Percentiles rank a stretch among this genome's conserved stretches.
Evolutionary conservation across 2,888 invertebrate genomes (phyloP).

Genomic region (Cryptocephalus primarius): DNA sequence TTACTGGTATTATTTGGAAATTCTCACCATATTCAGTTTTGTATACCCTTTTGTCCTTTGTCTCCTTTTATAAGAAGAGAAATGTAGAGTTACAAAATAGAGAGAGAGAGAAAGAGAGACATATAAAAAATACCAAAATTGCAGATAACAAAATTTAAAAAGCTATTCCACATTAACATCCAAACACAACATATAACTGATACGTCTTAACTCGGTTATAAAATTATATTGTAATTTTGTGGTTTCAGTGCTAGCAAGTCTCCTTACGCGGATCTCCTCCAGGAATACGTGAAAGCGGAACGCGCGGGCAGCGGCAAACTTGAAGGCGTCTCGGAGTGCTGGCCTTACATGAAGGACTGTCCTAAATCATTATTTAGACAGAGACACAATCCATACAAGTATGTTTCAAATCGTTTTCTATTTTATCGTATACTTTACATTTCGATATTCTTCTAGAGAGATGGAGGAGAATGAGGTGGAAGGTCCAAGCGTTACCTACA

Average conservation of each 20-base stretch:
- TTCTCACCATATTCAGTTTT: too few species aligned
- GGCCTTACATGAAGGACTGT: slow-evolving; percentile 74
- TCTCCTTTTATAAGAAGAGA: too few species aligned
- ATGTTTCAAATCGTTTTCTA: slow-evolving; percentile 7
- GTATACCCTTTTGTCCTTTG: too few species aligned
- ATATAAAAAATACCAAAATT: too few species aligned
- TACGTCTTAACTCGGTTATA: too few species aligned
- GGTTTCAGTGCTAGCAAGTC: slow-evolving; percentile 65
- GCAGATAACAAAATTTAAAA: too few species aligned
- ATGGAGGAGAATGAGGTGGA: slow-evolving; percentile 18
- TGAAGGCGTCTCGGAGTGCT: slow-evolving; percentile 62
- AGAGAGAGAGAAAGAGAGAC: too few species aligned
- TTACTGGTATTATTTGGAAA: too few species aligned
- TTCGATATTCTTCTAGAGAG: slow-evolving; percentile 15
- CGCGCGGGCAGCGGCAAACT: slow-evolving; percentile 55
- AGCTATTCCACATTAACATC: too few species aligned
- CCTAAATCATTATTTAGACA: slow-evolving; percentile 65
- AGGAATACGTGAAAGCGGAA: slow-evolving; percentile 74
- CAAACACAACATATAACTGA: too few species aligned
- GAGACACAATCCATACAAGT: slow-evolving; percentile 45
- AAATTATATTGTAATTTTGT: neutral
- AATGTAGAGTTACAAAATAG: too few species aligned
- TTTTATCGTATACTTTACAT: neutral
- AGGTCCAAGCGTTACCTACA: slow-evolving; percentile 25
- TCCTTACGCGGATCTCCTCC: slow-evolving; percentile 59